Conservation (phyloP, 2,888 invertebrate genomes). For the Drosophila trichaetosa region DNA sequence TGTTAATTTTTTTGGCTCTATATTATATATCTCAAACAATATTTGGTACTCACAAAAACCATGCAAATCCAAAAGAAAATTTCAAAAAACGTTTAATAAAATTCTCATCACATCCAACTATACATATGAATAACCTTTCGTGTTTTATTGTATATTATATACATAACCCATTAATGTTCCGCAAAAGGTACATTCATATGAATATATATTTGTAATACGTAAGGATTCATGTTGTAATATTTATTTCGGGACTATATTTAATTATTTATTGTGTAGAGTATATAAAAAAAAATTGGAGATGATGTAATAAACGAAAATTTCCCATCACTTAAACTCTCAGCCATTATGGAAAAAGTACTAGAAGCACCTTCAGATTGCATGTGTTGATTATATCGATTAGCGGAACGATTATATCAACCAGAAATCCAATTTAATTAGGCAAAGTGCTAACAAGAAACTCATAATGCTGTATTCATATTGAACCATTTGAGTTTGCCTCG, state of each 20-base stretch:
- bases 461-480: slow-evolving; percentile 16
- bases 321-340: slow-evolving; percentile 8
- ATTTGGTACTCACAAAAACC: slow-evolving; percentile 28
- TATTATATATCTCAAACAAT: slow-evolving; percentile 19
- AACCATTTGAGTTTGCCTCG: slow-evolving; percentile 34
- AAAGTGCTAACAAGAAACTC: slow-evolving; percentile 56
- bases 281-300: slow-evolving; percentile 18
- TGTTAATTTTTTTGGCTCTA: slow-evolving; percentile 38
- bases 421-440: slow-evolving; percentile 67
- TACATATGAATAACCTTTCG: background rate
- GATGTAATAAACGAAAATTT: slow-evolving; percentile 39
- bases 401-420: slow-evolving; percentile 39
- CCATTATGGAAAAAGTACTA: slow-evolving; percentile 14
- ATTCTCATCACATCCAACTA: slow-evolving; percentile 16
- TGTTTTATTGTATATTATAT: slow-evolving; percentile 8
- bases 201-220: slow-evolving; percentile 9
- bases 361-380: slow-evolving; percentile 14
- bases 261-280: slow-evolving; percentile 30
- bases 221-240: slow-evolving; percentile 17
- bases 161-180: background rate
- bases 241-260: slow-evolving; percentile 21
- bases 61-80: slow-evolving; percentile 34
- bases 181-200: background rate
- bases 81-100: slow-evolving; percentile 35
- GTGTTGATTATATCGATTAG: slow-evolving; percentile 57